A percentile compares a stretch with the other conserved stretches of the same genome.
Conservation (phyloP, 2,888 invertebrate species). For the Pristionchus japonicus region DNA sequence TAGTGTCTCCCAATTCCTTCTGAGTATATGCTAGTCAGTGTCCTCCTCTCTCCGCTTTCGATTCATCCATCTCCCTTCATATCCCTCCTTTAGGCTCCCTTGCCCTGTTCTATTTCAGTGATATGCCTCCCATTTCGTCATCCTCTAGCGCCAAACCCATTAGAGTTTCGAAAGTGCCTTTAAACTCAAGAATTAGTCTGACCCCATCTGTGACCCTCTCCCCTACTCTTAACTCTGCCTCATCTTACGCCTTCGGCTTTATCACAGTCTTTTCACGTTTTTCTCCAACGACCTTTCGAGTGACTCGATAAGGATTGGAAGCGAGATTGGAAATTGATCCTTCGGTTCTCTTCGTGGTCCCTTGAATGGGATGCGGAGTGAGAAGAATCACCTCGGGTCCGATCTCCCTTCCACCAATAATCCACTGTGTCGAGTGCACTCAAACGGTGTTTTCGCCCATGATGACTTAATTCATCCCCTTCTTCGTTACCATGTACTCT, state of each 20-base stretch:
- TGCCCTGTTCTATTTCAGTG: background rate
- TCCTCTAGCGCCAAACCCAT: background rate
- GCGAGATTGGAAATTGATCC: background rate
- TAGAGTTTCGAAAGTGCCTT: background rate
- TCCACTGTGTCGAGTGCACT: background rate
- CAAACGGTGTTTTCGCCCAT: conserved; percentile 45
- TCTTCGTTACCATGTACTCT: conserved; percentile 3
- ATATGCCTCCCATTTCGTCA: conserved; percentile 12
- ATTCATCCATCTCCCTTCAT: background rate
- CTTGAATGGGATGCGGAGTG: background rate
- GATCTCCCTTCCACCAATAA: background rate
- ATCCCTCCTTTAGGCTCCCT: conserved; percentile 30
- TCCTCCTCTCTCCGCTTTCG: background rate
- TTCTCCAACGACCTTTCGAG: conserved; percentile 32
- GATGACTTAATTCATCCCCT: conserved; percentile 46
- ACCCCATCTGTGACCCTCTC: background rate
- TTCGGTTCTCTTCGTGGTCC: background rate
- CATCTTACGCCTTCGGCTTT: background rate
- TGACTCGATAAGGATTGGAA: background rate
- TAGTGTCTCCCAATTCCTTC: background rate
- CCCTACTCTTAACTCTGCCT: background rate
- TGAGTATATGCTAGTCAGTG: conserved; percentile 32
- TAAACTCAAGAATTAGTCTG: background rate
- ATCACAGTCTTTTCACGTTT: background rate
- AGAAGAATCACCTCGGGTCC: background rate